Base-by-base conservation (phyloP, 2,888 invertebrate genomes). In the Seladonia tumulorum region DNA sequence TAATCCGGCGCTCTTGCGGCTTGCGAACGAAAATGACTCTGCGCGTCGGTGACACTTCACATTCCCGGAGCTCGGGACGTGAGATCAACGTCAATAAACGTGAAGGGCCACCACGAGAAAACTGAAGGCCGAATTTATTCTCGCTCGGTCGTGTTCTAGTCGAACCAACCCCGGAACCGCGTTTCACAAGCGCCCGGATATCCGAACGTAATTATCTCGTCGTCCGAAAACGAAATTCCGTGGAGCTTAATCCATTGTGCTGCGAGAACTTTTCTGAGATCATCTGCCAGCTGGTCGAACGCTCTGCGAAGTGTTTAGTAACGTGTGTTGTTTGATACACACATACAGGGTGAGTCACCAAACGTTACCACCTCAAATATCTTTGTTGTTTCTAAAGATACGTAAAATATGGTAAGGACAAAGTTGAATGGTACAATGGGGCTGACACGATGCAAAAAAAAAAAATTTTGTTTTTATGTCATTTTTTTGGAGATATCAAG, bases 81-180 rank as follows among this genome's bases (percentile, higher is more conserved):
- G 68, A 77, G 76, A 77, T 53, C 49, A 77, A 77, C 68, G 66
- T 77, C 68, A 68, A 77, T 77, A 68, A n/a, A 68, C 39, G 68
- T 25, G 1, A 16, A 25, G 39, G 25, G 25, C 45, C 45, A 66
- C 66, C 18, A 4, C 22, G 39, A 4, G 68, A 39, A 1, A 39
- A 60, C 25, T 25, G 29, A 25, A 29, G 29, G 5, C 25, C 25
- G 16, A 60, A 60, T 60, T 60, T 60, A 60, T 60, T 16, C 29
- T 60, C 60, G 25, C 12, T 12, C 14, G 25, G 25, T 60, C 60
- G 60, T 60, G 60, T 29, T 25, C 16, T 25, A n/a, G n/a, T 10
- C 22, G 10, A n/a, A n/a, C n/a, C 53, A 53, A 1, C 53, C 22
- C 3, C 53, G 53, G 53, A 53, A n/a, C n/a, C 22, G 53, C 22